Evolutionary conservation across 2,797 vertebrate genomes (phyloP).

Genomic region (Poeciliopsis turneri): DNA sequence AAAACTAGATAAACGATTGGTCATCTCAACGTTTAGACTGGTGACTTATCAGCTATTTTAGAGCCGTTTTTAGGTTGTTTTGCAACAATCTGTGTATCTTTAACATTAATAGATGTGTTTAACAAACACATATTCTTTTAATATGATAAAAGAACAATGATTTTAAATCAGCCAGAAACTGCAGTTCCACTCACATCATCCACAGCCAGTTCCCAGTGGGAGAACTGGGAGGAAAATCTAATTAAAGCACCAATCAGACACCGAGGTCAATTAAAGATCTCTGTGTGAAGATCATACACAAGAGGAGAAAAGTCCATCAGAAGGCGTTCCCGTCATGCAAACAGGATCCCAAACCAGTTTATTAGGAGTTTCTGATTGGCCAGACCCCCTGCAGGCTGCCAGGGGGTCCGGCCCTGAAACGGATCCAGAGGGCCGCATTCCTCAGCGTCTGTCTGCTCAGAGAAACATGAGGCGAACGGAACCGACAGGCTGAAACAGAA

Average conservation of each 20-base stretch:
- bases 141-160: no score
- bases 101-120: background rate
- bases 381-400: background rate
- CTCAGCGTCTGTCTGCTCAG: constrained; percentile 5
- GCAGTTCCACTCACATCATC: background rate
- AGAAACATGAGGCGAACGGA: constrained; percentile 2
- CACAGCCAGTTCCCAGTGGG: background rate
- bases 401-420: constrained; percentile 14
- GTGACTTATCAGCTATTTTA: no score
- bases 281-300: background rate
- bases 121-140: no score
- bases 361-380: constrained; percentile 5
- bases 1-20: background rate
- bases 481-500: constrained; percentile 1
- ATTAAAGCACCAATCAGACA: background rate
- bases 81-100: background rate
- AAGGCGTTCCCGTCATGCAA: background rate
- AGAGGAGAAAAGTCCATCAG: background rate
- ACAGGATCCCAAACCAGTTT: background rate
- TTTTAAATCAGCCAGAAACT: background rate
- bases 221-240: background rate
- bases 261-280: background rate
- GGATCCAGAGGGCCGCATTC: background rate
- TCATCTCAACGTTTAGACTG: background rate
- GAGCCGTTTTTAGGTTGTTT: no score